phyloP scores from a whole-genome alignment of 2,113 vertebrate species.

The Illadopsis cleaveri region DNA sequence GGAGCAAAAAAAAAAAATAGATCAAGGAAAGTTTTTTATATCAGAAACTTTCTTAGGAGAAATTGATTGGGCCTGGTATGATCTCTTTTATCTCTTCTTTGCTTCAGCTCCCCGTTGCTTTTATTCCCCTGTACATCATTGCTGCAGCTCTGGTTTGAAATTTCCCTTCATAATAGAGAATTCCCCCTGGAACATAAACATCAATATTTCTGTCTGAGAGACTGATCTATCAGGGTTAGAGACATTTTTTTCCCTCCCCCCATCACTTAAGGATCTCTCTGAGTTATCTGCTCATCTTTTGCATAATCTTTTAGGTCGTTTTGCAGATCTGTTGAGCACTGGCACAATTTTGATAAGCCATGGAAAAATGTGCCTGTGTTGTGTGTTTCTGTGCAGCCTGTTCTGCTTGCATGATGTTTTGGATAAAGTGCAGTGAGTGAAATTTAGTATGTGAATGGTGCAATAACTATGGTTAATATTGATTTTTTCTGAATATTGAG shows the following conservation, averaged over 20 bases:
- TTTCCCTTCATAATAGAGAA: background rate
- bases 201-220: background rate
- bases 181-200: background rate
- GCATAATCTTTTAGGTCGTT: background rate
- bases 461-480: background rate
- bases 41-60: background rate
- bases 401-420: background rate
- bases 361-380: background rate
- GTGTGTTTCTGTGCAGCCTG: background rate
- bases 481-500: background rate
- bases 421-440: background rate
- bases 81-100: background rate
- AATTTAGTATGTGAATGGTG: background rate
- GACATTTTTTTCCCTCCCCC: background rate
- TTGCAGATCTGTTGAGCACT: background rate
- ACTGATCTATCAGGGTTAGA: background rate
- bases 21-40: background rate
- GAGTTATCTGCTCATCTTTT: background rate
- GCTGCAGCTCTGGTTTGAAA: background rate
- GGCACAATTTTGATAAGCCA: background rate
- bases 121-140: background rate
- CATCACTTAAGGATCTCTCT: background rate
- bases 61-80: background rate
- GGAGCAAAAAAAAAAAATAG: background rate
- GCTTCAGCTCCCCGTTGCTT: background rate